Base-by-base conservation (phyloP, 2,888 invertebrate species). In the Arge pagana region DNA sequence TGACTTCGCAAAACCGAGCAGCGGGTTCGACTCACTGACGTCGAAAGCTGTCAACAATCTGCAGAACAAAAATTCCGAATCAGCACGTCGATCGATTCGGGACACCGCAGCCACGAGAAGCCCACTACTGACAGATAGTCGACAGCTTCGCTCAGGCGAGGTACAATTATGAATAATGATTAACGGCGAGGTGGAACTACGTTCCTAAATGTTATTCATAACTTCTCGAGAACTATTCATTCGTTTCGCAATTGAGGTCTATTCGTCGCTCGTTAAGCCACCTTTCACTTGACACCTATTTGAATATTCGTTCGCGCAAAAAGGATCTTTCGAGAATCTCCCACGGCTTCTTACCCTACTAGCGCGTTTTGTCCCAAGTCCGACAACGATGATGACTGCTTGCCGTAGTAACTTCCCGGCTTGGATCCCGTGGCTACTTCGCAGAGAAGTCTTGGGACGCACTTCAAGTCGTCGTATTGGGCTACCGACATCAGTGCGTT, bases 401-500 rank as follows among this genome's bases (percentile, higher is more conserved):
- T 60, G 51, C 66, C 66, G 51, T 59, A 57, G 49, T 31, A 54
- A 35, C 57, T 63, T 16, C 70, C 68, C 7, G 74, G 73, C 55
- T 59, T 63, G 18, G 65, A 68, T 26, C 76, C 76, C 33, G 72
- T 71, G 4, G 89, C 86, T 48, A 89, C 83, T 75, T 91, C 90
- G 68, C 92, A 92, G 56, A 92, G 79, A 61, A 92, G 80, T 68
- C 89, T 81, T 3, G 90, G 87, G 54, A 92, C 88, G 74, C 92
- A 92, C 66, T 88, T 85, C 63, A 85, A 81, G 71, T 90, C 89
- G 72, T 92, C 92, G 73, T 89, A 85, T 63, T 81, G 78, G 13
- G 85, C 81, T 62, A 87, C 83, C 55, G 85, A 83, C 62, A 80
- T 78, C 56, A 87, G 71, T 10, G 84, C 84, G 16, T 78, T 76